Conservation (phyloP, 2,888 invertebrate genomes). For the Brachypalpus laphriformis region DNA sequence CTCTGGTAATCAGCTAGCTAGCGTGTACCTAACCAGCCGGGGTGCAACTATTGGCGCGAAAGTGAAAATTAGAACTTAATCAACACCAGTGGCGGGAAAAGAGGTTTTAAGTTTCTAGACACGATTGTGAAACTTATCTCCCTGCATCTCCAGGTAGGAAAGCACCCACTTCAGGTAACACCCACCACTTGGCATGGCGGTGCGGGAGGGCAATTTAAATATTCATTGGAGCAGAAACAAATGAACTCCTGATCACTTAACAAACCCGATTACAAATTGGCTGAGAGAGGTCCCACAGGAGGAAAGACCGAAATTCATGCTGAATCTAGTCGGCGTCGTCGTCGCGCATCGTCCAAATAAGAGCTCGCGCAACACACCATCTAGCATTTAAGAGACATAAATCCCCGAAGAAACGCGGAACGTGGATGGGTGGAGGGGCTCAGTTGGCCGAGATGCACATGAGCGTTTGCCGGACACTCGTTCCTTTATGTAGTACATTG, state of each 20-base stretch:
- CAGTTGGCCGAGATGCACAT: not conserved
- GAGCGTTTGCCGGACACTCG: slow-evolving; percentile 47
- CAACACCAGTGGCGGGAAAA: slow-evolving; percentile 65
- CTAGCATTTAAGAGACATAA: slow-evolving; percentile 62
- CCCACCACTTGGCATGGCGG: not conserved
- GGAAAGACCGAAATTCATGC: slow-evolving; percentile 34
- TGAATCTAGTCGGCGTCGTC: slow-evolving; percentile 22
- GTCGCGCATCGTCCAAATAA: slow-evolving; percentile 31
- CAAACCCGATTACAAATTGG: slow-evolving; percentile 70
- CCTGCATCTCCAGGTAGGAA: not conserved
- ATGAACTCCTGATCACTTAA: slow-evolving; percentile 72
- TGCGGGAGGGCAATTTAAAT: slow-evolving; percentile 28
- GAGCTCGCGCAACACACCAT: slow-evolving; percentile 22
- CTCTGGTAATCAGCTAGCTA: slow-evolving; percentile 42
- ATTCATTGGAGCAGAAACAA: slow-evolving; percentile 63
- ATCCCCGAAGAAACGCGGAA: slow-evolving; percentile 34
- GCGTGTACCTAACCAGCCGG: not conserved
- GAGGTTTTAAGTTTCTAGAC: slow-evolving; percentile 55
- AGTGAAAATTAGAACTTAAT: slow-evolving; percentile 67
- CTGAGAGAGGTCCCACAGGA: slow-evolving; percentile 40
- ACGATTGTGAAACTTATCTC: slow-evolving; percentile 44
- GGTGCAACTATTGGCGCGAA: slow-evolving; percentile 47
- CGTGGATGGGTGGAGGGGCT: not conserved
- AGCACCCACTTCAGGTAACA: slow-evolving; percentile 8
- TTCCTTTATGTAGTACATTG: slow-evolving; percentile 57